Conservation (phyloP, 1,140 invertebrate species). For the Halesus radiatus region DNA sequence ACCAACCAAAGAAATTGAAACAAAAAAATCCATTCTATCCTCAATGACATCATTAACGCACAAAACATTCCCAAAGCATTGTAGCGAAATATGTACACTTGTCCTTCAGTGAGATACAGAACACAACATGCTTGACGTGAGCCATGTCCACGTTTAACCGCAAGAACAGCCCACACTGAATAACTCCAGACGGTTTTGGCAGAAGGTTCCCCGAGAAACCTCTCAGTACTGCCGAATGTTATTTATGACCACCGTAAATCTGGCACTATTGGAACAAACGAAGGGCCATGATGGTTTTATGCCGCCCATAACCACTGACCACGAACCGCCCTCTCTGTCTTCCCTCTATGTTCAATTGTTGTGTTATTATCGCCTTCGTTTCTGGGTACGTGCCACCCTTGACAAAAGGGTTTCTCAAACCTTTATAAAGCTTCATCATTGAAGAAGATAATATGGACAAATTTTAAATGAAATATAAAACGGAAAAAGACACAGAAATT, state of each 20-base stretch:
- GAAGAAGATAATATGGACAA: too few species aligned
- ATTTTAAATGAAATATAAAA: too few species aligned
- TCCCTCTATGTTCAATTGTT: conserved; percentile 23
- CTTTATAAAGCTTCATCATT: too few species aligned
- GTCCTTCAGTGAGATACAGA: neutral
- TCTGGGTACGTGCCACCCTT: conserved; percentile 49
- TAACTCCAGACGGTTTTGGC: neutral
- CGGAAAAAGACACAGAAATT: too few species aligned
- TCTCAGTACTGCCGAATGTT: conserved; percentile 11
- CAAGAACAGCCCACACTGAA: neutral
- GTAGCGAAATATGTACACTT: neutral
- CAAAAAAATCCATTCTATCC: too few species aligned
- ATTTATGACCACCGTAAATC: conserved; percentile 27
- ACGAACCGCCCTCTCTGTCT: neutral
- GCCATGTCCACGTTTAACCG: conserved; percentile 3
- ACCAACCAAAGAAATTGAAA: too few species aligned
- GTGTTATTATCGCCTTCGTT: conserved; percentile 40
- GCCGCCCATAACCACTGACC: conserved; percentile 9
- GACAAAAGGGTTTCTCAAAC: neutral
- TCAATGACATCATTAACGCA: too few species aligned
- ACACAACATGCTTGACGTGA: conserved; percentile 27
- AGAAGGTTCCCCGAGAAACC: neutral
- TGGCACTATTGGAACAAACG: conserved; percentile 22
- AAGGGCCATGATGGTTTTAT: conserved; percentile 53
- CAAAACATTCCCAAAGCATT: neutral